Percentiles rank a stretch among this genome's conserved stretches.
These are phyloP conservation scores for Neuroscelio doddi DNA, from an alignment of 2,888 invertebrate genomes.

Conservation along the genomic window DNA sequence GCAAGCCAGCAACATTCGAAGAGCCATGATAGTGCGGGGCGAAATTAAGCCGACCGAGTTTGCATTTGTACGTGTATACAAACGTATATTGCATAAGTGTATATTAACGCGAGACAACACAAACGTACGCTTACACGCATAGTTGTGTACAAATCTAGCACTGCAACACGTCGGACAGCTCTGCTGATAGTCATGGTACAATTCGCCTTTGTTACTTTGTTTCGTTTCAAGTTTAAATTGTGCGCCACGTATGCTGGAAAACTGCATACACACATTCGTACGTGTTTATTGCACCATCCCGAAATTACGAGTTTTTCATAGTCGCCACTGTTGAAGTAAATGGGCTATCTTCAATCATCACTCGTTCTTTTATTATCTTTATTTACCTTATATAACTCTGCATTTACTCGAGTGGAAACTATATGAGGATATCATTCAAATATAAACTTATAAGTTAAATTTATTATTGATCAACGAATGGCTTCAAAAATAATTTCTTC, in stretches of 20 bases:
- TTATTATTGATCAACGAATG: no score
- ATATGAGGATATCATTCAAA: no score
- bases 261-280: conserved; percentile 5
- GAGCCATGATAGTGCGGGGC: conserved; percentile 51
- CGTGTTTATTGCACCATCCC: conserved; percentile 11
- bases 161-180: not conserved
- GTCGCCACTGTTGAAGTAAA: no score
- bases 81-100: conserved; percentile 8
- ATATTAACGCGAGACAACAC: conserved; percentile 1
- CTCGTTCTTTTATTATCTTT: not conserved
- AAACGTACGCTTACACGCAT: conserved; percentile 9
- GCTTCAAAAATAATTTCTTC: no score
- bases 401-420: no score
- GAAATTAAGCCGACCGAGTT: conserved; percentile 57
- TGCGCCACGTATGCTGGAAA: conserved; percentile 6
- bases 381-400: not conserved
- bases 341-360: not conserved
- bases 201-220: conserved; percentile 57
- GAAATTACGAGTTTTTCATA: conserved; percentile 16
- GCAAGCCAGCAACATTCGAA: conserved; percentile 52
- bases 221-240: conserved; percentile 55
- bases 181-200: conserved; percentile 43
- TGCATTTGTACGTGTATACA: conserved; percentile 14
- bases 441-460: no score
- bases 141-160: not conserved